Base-by-base conservation (phyloP, 2,797 vertebrate species). In the Acanthis flammea region DNA sequence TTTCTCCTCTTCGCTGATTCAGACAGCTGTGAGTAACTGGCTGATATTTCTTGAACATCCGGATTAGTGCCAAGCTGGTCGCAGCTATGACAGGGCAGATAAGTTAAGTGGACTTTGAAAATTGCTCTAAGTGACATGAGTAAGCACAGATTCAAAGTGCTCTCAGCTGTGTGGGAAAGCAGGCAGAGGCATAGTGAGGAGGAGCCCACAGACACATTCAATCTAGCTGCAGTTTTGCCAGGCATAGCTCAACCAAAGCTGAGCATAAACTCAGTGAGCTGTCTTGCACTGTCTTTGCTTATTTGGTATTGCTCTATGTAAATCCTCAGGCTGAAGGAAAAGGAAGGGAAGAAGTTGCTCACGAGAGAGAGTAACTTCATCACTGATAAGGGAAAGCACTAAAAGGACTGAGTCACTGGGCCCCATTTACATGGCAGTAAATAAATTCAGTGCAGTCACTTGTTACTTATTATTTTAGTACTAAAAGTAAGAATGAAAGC, bases 51-150 rank as follows among this genome's bases (percentile, higher is more conserved):
- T 39, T 33, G 39, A 60, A 54, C 47, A 86, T 51, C 42, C 7
- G 0, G 23, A 76, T 88, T 68, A 63, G 70, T 57, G 90, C 68
- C 31, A 12, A 25, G 17, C 71, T 91, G 89, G 82, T 89, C 85
- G 44, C 55, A 21, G 53, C 33, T 86, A 66, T 48, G 91, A 72
- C 55, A 74, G 57, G 47, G 27, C 77, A 92, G 84, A 73, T 86
- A 94, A 90, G 70, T 92, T 82, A 91, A 92, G 66, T 54, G 81
- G 63, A 86, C 80, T 95, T 90, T 94, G 86, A 71, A 90, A 95
- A 92, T 94, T 7, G 8, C 67, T 90, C 58, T 48, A 76, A 87
- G 87, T 88, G 86, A 81, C 86, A 39, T 22, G 57, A 95, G 81
- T 90, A 71, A 95, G 84, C 1, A 0, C 33, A 88, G 76, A 71